Evolutionary conservation across 2,888 invertebrate genomes (phyloP).

Genomic region (Lasiommata megera): DNA sequence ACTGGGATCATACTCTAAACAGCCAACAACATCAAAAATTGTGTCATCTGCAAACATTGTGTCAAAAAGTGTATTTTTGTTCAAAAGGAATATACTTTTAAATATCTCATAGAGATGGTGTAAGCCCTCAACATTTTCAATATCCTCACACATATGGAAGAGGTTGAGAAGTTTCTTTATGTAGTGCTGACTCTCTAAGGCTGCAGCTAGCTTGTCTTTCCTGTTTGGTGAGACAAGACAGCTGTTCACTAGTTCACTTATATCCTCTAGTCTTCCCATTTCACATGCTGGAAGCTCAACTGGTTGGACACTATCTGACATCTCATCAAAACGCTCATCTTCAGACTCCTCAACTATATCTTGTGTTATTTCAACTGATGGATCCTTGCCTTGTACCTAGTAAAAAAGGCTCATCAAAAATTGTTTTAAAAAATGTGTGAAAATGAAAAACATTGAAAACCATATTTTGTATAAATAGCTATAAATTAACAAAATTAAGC

Average conservation of each 20-base stretch:
- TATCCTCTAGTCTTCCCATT: conserved; percentile 95
- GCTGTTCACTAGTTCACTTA: conserved; percentile 94
- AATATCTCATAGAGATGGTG: conserved; percentile 98
- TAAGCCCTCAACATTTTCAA: conserved; percentile 96
- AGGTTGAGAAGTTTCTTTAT: conserved; percentile 96
- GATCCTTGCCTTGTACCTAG: conserved; percentile 98
- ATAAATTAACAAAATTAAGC: too few species aligned
- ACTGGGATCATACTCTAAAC: conserved; percentile 98
- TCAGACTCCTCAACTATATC: conserved; percentile 97
- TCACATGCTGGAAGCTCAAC: conserved; percentile 98
- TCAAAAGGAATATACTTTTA: conserved; percentile 98
- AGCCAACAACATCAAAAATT: conserved; percentile 98
- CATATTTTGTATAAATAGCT: too few species aligned
- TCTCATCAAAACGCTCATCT: conserved; percentile 98
- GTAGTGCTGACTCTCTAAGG: conserved; percentile 96
- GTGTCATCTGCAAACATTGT: conserved; percentile 98
- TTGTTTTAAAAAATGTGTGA: too few species aligned
- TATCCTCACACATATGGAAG: conserved; percentile 98
- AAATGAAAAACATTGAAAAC: too few species aligned
- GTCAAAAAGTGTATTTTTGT: conserved; percentile 98
- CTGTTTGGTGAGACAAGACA: conserved; percentile 94
- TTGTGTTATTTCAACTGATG: conserved; percentile 98
- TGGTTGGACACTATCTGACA: conserved; percentile 96
- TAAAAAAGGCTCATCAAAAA: conserved; percentile 7
- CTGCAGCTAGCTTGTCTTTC: conserved; percentile 96